phyloP scores from a whole-genome alignment of 1,140 invertebrate genomes.

The Theocolax elegans region DNA sequence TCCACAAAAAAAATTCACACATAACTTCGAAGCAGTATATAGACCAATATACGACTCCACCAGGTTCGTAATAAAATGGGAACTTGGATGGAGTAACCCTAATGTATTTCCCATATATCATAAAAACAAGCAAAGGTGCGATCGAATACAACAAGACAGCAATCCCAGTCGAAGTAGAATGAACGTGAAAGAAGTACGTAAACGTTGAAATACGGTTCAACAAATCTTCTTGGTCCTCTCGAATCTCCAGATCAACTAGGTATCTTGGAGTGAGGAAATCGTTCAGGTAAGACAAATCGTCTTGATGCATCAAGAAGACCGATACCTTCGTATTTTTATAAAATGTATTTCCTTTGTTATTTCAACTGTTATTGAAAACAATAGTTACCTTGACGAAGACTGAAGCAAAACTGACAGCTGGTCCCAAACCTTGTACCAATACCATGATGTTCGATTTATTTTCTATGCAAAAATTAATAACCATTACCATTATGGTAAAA shows the following conservation, averaged over 20 bases:
- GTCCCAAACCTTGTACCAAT: no score
- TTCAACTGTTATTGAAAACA: no score
- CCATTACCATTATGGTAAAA: no score
- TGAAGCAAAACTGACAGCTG: no score
- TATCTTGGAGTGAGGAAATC: not conserved
- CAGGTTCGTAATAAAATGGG: not conserved
- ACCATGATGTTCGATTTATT: no score
- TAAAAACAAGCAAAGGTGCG: not conserved
- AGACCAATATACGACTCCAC: not conserved
- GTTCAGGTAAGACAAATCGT: not conserved
- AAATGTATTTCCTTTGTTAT: no score
- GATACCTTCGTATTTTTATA: not conserved
- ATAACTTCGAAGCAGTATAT: not conserved
- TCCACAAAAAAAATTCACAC: not conserved
- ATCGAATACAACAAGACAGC: not conserved
- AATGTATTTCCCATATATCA: not conserved
- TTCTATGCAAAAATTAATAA: no score
- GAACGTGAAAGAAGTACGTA: not conserved
- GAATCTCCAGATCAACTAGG: not conserved
- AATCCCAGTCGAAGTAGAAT: not conserved
- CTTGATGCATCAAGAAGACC: not conserved
- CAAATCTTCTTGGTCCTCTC: not conserved
- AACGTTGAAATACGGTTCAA: not conserved
- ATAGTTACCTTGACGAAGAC: no score
- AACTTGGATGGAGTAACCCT: not conserved